phyloP scores from a whole-genome alignment of 2,888 invertebrate species.

The Brachylomia viminalis region DNA sequence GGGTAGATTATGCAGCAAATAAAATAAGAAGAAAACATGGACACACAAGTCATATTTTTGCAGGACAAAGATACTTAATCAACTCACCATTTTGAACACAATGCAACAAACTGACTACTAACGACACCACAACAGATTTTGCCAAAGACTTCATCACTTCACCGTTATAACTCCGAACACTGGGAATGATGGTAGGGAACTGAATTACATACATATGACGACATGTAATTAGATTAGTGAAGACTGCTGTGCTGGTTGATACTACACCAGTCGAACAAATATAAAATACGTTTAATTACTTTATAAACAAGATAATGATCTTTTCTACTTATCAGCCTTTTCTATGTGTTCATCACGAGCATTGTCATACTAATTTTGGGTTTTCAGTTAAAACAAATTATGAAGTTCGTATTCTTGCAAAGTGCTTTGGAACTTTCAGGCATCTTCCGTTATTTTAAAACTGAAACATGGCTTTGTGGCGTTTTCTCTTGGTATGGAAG shows the following conservation, averaged over 20 bases:
- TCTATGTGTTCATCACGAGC: too few species aligned
- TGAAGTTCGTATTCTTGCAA: not conserved
- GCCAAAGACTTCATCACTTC: constrained; percentile 50
- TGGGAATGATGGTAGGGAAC: constrained; percentile 32
- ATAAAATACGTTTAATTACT: not conserved
- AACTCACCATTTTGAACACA: constrained; percentile 62
- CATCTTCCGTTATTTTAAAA: not conserved
- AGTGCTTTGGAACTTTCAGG: not conserved
- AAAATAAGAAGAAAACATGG: not conserved
- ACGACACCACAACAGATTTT: constrained; percentile 14
- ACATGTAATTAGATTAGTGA: constrained; percentile 60
- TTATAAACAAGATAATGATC: too few species aligned
- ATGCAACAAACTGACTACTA: constrained; percentile 35
- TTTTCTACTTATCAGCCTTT: not conserved
- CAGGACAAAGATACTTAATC: not conserved
- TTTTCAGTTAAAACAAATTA: not conserved
- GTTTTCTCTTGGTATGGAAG: not conserved
- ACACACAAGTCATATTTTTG: not conserved
- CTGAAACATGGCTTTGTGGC: not conserved
- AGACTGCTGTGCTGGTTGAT: constrained; percentile 31
- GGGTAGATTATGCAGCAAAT: not conserved
- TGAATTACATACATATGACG: constrained; percentile 57
- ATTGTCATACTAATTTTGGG: not conserved
- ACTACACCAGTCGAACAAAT: not conserved
- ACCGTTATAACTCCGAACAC: constrained; percentile 37